Percentiles rank a stretch among this genome's conserved stretches.
Evolutionary conservation across 1,140 invertebrate genomes (phyloP).

Genomic region (Pantala flavescens): DNA sequence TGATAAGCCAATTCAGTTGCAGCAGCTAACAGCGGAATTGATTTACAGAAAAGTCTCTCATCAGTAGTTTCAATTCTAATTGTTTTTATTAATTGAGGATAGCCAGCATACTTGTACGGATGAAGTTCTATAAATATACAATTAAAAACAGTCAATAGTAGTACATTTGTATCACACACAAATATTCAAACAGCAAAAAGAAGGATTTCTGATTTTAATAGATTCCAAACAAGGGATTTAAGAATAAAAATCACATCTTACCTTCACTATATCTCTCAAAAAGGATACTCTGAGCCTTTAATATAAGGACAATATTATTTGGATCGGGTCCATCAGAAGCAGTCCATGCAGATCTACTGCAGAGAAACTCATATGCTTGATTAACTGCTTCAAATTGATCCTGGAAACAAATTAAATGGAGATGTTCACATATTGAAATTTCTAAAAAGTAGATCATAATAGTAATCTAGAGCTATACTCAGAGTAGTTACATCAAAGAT

Average conservation of each 20-base stretch:
- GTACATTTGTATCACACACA: constrained; percentile 4
- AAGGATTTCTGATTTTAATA: background rate
- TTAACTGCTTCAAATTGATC: constrained; percentile 90
- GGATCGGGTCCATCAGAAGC: constrained; percentile 80
- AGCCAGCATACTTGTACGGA: constrained; percentile 98
- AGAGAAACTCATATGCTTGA: constrained; percentile 97
- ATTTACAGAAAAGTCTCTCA: constrained; percentile 84
- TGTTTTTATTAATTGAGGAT: constrained; percentile 93
- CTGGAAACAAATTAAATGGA: constrained; percentile 36
- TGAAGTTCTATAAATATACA: constrained; percentile 57
- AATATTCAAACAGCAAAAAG: background rate
- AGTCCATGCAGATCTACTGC: constrained; percentile 76
- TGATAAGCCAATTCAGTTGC: constrained; percentile 93
- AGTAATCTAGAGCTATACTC: too few species aligned
- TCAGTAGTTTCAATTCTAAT: constrained; percentile 89
- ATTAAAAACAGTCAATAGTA: background rate
- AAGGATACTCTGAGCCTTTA: constrained; percentile 92
- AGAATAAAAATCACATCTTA: constrained; percentile 32
- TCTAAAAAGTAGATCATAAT: too few species aligned
- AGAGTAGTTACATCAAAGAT: too few species aligned
- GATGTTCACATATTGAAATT: too few species aligned
- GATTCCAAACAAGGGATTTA: background rate
- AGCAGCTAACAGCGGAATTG: constrained; percentile 72
- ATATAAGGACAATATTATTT: constrained; percentile 89
- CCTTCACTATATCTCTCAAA: constrained; percentile 83